Base-by-base conservation (phyloP, 1,140 invertebrate species). In the Drosophila seguyi region DNA sequence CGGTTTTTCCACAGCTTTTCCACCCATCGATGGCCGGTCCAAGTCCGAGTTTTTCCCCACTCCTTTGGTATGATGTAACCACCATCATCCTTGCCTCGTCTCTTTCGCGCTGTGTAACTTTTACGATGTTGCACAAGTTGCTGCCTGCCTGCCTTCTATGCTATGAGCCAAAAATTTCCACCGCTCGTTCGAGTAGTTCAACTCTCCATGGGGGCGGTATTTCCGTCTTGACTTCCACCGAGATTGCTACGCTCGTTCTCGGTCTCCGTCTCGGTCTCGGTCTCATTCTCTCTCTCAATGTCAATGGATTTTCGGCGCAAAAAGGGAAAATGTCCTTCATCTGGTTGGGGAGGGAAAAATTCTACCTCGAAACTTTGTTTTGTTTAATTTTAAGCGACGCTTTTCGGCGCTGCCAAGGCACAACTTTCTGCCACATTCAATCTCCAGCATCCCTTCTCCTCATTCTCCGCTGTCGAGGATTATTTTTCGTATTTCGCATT, bases 321-420 rank as follows among this genome's bases (percentile, higher is more conserved):
- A 53, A 55, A 20, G 50, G 53, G 55, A 59, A 60, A 76, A 72
- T 72, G 69, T 72, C 69, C 66, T 72, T 72, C 52, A 58, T 48
- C 68, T 72, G 52, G 68, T 16, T 25, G 25, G 20, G 31, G 55
- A 41, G 20, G 31, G 55, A 41, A 41, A 67, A 67, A 55, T 38
- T 56, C 56, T 52, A 68, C 41, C 74, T 68, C 65, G 48, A 44
- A 78, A 78, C 56, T 78, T 78, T 79, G 76, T 65, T 79, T 79
- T 73, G 67, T 79, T 79, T 79, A 79, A 79, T 79, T 79, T 79
- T 79, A 79, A 73, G 75, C 76, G 76, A 79, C 75, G 67, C 41
- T 65, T 78, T 79, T 77, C 53, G 27, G 14, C 38, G 39, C 36
- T 62, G 44, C 34, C 60, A 20, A 60, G 45, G 66, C 76, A 78